phyloP scores from a whole-genome alignment of 2,797 vertebrate species.

The Platyrinchus mystaceus region DNA sequence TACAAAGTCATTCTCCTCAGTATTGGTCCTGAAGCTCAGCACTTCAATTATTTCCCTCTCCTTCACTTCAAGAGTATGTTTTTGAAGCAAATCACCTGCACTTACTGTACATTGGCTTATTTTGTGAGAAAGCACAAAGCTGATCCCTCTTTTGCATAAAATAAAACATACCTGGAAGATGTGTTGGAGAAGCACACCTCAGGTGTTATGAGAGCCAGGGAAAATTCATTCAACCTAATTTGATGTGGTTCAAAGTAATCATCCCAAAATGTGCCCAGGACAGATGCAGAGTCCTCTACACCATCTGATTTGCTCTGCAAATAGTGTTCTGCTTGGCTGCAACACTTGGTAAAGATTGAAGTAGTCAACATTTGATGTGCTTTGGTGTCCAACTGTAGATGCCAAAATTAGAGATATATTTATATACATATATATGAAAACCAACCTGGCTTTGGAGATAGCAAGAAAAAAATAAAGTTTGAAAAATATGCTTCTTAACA shows the following conservation, averaged over 20 bases:
- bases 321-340: neutral
- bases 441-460: neutral
- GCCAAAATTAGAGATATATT: neutral
- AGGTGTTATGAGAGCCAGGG: neutral
- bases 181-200: neutral
- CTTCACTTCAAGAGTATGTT: neutral
- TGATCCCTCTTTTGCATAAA: fast-evolving
- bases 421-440: neutral
- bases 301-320: neutral
- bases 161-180: neutral
- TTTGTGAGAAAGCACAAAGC: neutral
- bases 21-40: neutral
- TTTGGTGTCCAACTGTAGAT: neutral
- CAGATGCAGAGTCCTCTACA: neutral
- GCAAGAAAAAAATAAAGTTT: neutral
- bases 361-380: neutral
- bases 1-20: neutral
- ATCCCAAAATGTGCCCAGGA: neutral
- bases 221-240: neutral
- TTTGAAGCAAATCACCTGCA: neutral
- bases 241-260: neutral
- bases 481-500: neutral
- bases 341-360: neutral
- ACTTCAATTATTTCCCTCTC: neutral
- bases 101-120: neutral